These are phyloP conservation scores for Eonycteris spelaea DNA, from an alignment of 2,113 vertebrate genomes.

Conservation along the genomic window DNA sequence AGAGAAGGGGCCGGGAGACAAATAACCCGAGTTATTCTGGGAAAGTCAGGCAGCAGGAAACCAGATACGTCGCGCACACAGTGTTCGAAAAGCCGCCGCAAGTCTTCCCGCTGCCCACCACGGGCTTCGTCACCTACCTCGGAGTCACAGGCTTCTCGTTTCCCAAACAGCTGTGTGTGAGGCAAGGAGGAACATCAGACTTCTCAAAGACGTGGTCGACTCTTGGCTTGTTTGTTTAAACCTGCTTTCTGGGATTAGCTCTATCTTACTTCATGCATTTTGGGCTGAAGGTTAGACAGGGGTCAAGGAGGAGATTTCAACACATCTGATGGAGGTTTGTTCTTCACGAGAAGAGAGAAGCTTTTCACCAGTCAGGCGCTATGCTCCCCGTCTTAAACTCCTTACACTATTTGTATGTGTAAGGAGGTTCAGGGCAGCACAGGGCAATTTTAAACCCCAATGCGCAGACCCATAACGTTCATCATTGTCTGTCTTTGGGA, in stretches of 20 bases:
- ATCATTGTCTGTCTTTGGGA: slow-evolving; percentile 74
- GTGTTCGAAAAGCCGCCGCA: neutral
- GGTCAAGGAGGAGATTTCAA: slow-evolving; percentile 86
- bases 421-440: slow-evolving; percentile 75
- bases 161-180: slow-evolving; percentile 29
- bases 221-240: slow-evolving; percentile 82
- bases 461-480: slow-evolving; percentile 75
- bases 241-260: slow-evolving; percentile 81
- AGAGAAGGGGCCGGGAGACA: neutral
- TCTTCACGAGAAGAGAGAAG: slow-evolving; percentile 61
- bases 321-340: slow-evolving; percentile 80
- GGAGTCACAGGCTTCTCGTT: slow-evolving; percentile 20
- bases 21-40: neutral
- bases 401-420: slow-evolving; percentile 79
- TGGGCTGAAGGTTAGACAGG: slow-evolving; percentile 79
- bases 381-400: slow-evolving; percentile 72
- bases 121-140: neutral
- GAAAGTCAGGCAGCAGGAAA: neutral
- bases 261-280: slow-evolving; percentile 76
- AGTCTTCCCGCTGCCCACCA: neutral
- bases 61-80: neutral
- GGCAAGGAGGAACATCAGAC: slow-evolving; percentile 43
- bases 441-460: slow-evolving; percentile 78
- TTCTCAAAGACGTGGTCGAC: slow-evolving; percentile 49
- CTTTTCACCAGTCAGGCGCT: slow-evolving; percentile 69